A percentile compares a stretch with the other conserved stretches of the same genome.
Evolutionary conservation across 1,140 invertebrate genomes (phyloP).

Genomic region (Himalopsyche phryganea): DNA sequence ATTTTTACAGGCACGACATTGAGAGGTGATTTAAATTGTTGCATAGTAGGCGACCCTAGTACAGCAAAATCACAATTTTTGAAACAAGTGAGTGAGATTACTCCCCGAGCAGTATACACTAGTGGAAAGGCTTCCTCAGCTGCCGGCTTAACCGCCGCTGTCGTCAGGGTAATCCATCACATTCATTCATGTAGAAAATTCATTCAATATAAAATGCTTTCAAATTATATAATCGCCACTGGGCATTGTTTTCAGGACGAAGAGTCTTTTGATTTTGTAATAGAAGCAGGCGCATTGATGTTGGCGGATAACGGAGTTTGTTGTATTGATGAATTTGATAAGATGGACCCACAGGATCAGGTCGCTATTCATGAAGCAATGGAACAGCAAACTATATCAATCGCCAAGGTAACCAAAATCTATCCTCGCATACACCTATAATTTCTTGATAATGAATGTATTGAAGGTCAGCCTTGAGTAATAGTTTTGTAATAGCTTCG

Average conservation of each 20-base stretch:
- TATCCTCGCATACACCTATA: no score
- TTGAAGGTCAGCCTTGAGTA: no score
- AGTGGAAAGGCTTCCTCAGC: conserved; percentile 98
- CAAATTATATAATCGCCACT: no score
- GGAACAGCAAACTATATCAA: conserved; percentile 99
- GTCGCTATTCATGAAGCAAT: conserved; percentile 99
- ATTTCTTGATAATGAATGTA: no score
- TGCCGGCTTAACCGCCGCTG: conserved; percentile 96
- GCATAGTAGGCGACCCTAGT: conserved; percentile 97
- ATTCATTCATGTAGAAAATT: background rate
- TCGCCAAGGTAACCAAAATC: conserved; percentile 75
- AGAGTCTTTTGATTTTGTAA: conserved; percentile 97
- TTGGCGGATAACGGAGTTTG: conserved; percentile 98
- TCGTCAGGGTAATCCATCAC: conserved; percentile 63
- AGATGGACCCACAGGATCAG: conserved; percentile 97
- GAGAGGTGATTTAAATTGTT: conserved; percentile 96
- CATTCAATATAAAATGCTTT: no score
- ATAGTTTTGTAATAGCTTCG: no score
- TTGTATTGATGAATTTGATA: conserved; percentile 99
- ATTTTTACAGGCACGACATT: conserved; percentile 61
- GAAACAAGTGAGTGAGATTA: conserved; percentile 94
- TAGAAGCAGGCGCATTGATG: conserved; percentile 99
- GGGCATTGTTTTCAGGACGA: conserved; percentile 74
- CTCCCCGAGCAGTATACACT: conserved; percentile 94
- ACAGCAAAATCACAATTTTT: conserved; percentile 98